These are phyloP conservation scores for Pseudochaenichthys georgianus DNA, from an alignment of 2,797 vertebrate genomes.

Conservation along the genomic window DNA sequence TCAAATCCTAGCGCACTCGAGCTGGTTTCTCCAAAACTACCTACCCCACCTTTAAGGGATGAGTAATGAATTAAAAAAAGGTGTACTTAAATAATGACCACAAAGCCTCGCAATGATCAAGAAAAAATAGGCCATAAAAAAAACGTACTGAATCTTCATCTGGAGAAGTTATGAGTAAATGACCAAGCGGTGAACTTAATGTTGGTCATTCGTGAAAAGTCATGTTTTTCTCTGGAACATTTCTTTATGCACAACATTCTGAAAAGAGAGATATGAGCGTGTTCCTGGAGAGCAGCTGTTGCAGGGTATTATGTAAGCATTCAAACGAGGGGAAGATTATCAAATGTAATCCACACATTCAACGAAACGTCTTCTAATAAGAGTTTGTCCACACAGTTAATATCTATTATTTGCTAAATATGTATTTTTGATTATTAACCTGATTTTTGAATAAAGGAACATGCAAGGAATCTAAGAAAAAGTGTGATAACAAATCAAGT, in stretches of 20 bases:
- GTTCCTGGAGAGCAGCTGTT: conserved; percentile 65
- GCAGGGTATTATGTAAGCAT: conserved; percentile 60
- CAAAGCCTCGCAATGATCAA: conserved; percentile 1
- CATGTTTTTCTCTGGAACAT: neutral
- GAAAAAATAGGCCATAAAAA: conserved; percentile 6
- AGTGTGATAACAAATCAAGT: neutral
- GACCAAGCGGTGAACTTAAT: neutral
- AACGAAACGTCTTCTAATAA: conserved; percentile 26
- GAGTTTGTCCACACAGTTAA: conserved; percentile 25
- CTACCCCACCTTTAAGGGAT: neutral
- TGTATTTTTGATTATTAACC: conserved; percentile 6
- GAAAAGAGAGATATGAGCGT: conserved; percentile 30
- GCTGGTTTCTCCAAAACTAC: too few relatives aligned
- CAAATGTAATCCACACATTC: conserved; percentile 60
- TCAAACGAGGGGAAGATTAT: conserved; percentile 58
- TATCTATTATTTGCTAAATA: conserved; percentile 3
- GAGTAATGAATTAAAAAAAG: neutral
- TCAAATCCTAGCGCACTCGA: too few relatives aligned
- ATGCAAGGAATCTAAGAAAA: neutral
- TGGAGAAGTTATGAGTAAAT: neutral
- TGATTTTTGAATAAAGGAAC: neutral
- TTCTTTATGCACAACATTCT: conserved; percentile 5
- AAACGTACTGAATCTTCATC: neutral
- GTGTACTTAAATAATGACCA: too few relatives aligned
- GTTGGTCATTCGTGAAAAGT: conserved; percentile 7